Percentiles rank a stretch among this genome's conserved stretches.
Evolutionary conservation across 1,140 invertebrate species (phyloP).

Genomic region (Danaus plexippus): DNA sequence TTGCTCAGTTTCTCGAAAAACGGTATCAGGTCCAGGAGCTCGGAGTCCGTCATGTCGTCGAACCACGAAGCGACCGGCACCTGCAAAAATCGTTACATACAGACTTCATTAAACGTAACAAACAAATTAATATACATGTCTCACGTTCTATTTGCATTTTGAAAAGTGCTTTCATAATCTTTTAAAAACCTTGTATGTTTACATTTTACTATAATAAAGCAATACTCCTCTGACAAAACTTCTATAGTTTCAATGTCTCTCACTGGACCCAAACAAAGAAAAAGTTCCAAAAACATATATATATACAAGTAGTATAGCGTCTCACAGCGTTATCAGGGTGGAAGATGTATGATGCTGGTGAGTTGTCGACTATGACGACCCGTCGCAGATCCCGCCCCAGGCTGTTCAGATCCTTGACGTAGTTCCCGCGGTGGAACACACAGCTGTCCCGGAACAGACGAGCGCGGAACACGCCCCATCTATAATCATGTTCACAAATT

Average conservation of each 20-base stretch:
- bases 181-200: too few relatives aligned
- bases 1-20: constrained; percentile 96
- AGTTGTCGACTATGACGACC: constrained; percentile 99
- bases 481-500: constrained; percentile 44
- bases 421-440: constrained; percentile 99
- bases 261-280: too few relatives aligned
- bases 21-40: constrained; percentile 94
- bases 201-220: too few relatives aligned
- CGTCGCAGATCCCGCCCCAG: constrained; percentile 95
- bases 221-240: too few relatives aligned
- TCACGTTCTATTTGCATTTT: too few relatives aligned
- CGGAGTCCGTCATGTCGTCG: constrained; percentile 96
- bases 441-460: constrained; percentile 99
- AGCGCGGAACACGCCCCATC: constrained; percentile 97
- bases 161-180: too few relatives aligned
- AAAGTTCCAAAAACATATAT: too few relatives aligned
- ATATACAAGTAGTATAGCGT: constrained; percentile 33
- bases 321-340: constrained; percentile 99
- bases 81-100: constrained; percentile 70
- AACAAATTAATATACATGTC: neutral
- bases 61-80: constrained; percentile 98
- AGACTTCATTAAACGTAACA: neutral
- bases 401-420: constrained; percentile 99
- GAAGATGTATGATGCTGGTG: constrained; percentile 99
- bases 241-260: too few relatives aligned